Evolutionary conservation across 2,113 vertebrate species (phyloP), one percentile per base, ranked within the genome.

Genomic region (Rhabdornis inornatus): DNA sequence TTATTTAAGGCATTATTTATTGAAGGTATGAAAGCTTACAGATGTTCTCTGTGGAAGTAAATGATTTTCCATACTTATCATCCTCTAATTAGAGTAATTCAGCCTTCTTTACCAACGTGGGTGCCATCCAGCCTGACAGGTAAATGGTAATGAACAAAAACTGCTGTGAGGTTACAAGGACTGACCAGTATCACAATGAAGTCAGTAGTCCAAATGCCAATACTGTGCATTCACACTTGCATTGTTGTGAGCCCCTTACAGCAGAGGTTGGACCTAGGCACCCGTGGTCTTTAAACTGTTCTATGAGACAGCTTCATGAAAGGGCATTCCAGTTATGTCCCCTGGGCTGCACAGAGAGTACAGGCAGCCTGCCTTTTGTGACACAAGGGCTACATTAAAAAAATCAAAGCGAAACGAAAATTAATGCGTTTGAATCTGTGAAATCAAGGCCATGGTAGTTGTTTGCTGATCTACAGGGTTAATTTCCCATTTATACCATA

Each of bases 301-400:
- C 27, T n/a, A 0, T 1, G 15, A 45, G 37, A 15, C 12, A 11
- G 6, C 8, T 27, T 69, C 30, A 13, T 49, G 66, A 39, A 71
- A 71, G 30, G 57, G 4, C 23, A 1, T 25, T 11, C 7, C 55
- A 33, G 0, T 25, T 24, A 6, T 40, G 1, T 63, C 7, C 11
- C 6, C n/a, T 56, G 61, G 47, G 42, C 64, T 69, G 28, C 0
- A 0, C 11, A 2, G 2, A 11, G 44, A 27, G 22, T 47, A 11
- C 15, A 11, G 33, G 56, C 33, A 42, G 30, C 15, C 59, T 53
- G 1, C 31, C 13, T 65, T 53, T 20, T 64, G 20, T 72, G 70
- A n/a, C 40, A n/a, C 56, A 45, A 37, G 18, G 42, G 18, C 57
- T 68, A 24, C 27, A 5, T 71, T 63, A 25, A 50, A 57, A 87